These are phyloP conservation scores for Halcyon leucocephala DNA, from an alignment of 2,797 vertebrate genomes.

Conservation along the genomic window DNA sequence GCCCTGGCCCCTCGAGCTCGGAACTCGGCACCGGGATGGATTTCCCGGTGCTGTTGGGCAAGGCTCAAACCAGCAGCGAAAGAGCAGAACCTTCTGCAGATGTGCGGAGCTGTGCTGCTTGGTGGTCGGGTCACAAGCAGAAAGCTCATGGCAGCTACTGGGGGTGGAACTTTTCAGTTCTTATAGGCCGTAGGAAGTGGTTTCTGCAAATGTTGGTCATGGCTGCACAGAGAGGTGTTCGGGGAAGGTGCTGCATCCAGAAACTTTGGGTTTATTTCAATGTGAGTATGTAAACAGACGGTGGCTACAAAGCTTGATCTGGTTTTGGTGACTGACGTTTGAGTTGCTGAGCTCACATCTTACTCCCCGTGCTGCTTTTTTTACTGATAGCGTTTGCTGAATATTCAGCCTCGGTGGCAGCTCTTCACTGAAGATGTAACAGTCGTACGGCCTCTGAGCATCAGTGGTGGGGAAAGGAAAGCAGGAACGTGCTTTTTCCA, in stretches of 20 bases:
- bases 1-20: fast-evolving
- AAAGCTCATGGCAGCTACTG: background rate
- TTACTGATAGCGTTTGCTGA: background rate
- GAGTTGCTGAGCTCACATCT: background rate
- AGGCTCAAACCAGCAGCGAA: background rate
- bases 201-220: background rate
- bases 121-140: background rate
- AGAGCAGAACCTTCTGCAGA: background rate
- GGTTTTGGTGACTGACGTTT: background rate
- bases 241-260: background rate
- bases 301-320: background rate
- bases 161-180: background rate
- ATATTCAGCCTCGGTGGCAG: background rate
- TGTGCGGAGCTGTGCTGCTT: fast-evolving
- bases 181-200: background rate
- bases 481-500: background rate
- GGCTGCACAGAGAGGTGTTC: background rate
- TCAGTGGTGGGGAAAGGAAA: fast-evolving
- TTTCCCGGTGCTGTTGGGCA: fast-evolving
- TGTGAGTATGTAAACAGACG: background rate
- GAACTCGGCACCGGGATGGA: fast-evolving
- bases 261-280: background rate
- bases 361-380: background rate
- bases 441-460: background rate
- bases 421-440: background rate